Percentiles rank a stretch among this genome's conserved stretches.
Evolutionary conservation across 2,797 vertebrate species (phyloP).

Genomic region (Notamacropus eugenii): DNA sequence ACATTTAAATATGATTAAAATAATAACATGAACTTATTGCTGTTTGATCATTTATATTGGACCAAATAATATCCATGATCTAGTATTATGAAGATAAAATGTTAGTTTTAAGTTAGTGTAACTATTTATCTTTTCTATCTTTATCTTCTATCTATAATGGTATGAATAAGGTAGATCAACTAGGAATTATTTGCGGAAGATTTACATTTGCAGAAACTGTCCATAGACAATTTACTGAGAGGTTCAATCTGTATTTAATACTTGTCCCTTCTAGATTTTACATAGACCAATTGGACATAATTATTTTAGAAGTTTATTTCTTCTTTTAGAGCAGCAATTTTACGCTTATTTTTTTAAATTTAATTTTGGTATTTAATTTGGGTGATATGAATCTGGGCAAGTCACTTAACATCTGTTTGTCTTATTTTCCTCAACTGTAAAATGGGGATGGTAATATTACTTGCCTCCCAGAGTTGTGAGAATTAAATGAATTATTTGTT

Average conservation of each 20-base stretch:
- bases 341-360: background rate
- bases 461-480: background rate
- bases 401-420: conserved; percentile 25
- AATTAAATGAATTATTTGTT: background rate
- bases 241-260: conserved; percentile 9
- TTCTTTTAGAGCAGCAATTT: conserved; percentile 12
- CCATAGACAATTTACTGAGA: conserved; percentile 22
- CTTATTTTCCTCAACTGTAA: conserved; percentile 34
- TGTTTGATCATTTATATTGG: background rate
- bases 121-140: background rate
- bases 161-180: background rate
- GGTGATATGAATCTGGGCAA: conserved; percentile 24
- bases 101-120: background rate
- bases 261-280: conserved; percentile 34
- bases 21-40: background rate
- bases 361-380: conserved; percentile 32
- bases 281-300: background rate
- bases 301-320: background rate
- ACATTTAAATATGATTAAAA: background rate
- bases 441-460: background rate
- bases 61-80: background rate
- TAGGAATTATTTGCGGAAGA: background rate
- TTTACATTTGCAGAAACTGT: conserved; percentile 44
- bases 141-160: background rate
- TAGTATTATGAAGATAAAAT: background rate